These are phyloP conservation scores for Melanotaenia duboulayi DNA, from an alignment of 2,113 vertebrate genomes.

Conservation along the genomic window DNA sequence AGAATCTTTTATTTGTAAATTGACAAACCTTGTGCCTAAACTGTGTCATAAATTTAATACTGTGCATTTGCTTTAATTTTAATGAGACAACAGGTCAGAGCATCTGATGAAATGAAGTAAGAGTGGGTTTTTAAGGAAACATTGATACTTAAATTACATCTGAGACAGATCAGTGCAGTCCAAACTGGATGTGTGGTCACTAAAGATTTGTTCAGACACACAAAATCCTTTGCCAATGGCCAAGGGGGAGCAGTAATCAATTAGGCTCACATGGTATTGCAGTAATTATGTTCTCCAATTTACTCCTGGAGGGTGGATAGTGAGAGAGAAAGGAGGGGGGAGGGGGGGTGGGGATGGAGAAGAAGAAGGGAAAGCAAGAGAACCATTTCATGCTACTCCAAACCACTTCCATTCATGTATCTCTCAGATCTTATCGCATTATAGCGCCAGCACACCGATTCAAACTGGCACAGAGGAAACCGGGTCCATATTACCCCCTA, in stretches of 20 bases:
- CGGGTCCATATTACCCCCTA: slow-evolving; percentile 78
- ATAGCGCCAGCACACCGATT: slow-evolving; percentile 70
- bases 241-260: slow-evolving; percentile 77
- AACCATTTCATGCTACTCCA: slow-evolving; percentile 81
- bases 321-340: slow-evolving; percentile 12
- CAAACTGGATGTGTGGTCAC: slow-evolving; percentile 68
- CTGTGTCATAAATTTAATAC: slow-evolving; percentile 25
- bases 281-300: slow-evolving; percentile 79
- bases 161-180: slow-evolving; percentile 34
- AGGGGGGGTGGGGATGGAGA: slow-evolving; percentile 11
- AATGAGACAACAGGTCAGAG: slow-evolving; percentile 22
- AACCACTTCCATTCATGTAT: slow-evolving; percentile 82
- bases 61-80: neutral
- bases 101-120: slow-evolving; percentile 36
- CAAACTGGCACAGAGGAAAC: slow-evolving; percentile 80
- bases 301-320: slow-evolving; percentile 69
- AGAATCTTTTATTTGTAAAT: slow-evolving; percentile 7
- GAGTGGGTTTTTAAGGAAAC: slow-evolving; percentile 35
- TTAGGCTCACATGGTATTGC: slow-evolving; percentile 77
- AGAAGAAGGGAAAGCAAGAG: slow-evolving; percentile 41
- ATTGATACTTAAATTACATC: slow-evolving; percentile 61
- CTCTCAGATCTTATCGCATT: slow-evolving; percentile 80
- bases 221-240: slow-evolving; percentile 69
- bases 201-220: slow-evolving; percentile 75
- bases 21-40: neutral